Percentiles rank a stretch among this genome's conserved stretches.
These are phyloP conservation scores for Pandemis corylana DNA, from an alignment of 2,888 invertebrate genomes.

Conservation along the genomic window DNA sequence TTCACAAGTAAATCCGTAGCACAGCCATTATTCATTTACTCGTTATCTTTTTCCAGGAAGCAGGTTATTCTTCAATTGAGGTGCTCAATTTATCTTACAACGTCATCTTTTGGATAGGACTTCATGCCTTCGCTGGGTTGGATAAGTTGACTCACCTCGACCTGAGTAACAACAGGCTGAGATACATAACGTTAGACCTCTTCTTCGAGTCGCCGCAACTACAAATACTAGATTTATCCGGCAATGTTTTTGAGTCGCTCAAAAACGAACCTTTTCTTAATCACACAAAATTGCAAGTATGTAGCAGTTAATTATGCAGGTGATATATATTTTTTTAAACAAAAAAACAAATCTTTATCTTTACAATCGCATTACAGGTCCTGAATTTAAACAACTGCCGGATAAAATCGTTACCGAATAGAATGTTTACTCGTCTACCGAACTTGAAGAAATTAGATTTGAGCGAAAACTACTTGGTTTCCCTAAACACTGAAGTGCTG, in stretches of 20 bases:
- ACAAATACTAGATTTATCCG: conserved; percentile 84
- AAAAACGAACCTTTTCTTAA: conserved; percentile 84
- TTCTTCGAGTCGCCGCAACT: conserved; percentile 84
- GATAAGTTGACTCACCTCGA: conserved; percentile 81
- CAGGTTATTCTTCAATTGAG: conserved; percentile 76
- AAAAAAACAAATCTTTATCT: not conserved
- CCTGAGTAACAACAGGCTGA: conserved; percentile 86
- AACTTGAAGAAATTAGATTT: conserved; percentile 85
- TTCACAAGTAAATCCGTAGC: not conserved
- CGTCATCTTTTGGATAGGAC: conserved; percentile 85
- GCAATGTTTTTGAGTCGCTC: conserved; percentile 85
- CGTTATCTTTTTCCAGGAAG: conserved; percentile 68
- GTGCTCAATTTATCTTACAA: conserved; percentile 85
- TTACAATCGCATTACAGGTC: conserved; percentile 66
- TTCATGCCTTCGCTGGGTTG: conserved; percentile 85
- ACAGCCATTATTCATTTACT: conserved; percentile 21
- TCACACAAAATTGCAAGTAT: conserved; percentile 81
- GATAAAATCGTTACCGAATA: conserved; percentile 81
- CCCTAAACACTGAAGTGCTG: conserved; percentile 78
- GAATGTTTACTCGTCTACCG: conserved; percentile 82
- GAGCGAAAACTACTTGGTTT: conserved; percentile 86
- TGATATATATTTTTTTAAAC: no score
- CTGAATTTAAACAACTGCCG: conserved; percentile 86
- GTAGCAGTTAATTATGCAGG: conserved; percentile 28
- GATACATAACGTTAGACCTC: conserved; percentile 82